Evolutionary conservation across 1,140 invertebrate species (phyloP).

Genomic region (Notospermus geniculatus): DNA sequence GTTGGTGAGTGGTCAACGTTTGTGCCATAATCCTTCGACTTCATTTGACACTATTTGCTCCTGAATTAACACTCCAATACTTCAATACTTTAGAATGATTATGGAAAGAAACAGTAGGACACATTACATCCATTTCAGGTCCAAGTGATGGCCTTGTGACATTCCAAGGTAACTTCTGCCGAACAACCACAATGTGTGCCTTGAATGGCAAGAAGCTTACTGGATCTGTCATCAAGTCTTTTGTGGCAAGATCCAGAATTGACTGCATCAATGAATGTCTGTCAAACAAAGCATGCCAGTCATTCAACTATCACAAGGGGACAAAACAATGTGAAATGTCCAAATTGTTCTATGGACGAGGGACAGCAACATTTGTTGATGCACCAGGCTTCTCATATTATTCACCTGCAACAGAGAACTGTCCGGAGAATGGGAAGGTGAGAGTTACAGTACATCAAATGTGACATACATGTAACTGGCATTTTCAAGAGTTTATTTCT

Average conservation of each 20-base stretch:
- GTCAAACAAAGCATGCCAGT: background rate
- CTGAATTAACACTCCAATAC: too few relatives aligned
- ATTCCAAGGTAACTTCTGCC: background rate
- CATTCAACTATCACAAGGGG: background rate
- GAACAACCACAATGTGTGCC: background rate
- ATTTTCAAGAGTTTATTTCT: background rate
- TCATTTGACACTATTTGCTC: too few relatives aligned
- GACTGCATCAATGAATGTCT: background rate
- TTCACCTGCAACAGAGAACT: background rate
- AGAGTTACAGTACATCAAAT: background rate
- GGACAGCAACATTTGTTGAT: background rate
- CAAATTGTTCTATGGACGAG: background rate
- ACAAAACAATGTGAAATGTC: constrained; percentile 1
- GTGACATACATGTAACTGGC: background rate
- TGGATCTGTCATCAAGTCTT: background rate
- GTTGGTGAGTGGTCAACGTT: too few relatives aligned
- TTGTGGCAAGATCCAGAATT: background rate
- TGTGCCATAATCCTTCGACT: too few relatives aligned
- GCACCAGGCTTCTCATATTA: background rate
- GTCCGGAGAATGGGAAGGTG: background rate
- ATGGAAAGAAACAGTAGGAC: too few relatives aligned
- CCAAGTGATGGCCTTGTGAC: background rate
- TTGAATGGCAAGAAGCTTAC: background rate
- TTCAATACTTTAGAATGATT: too few relatives aligned
- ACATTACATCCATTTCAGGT: background rate